Evolutionary conservation across 2,113 vertebrate genomes (phyloP), one percentile per base, ranked within the genome.

Genomic region (Columba janthina): DNA sequence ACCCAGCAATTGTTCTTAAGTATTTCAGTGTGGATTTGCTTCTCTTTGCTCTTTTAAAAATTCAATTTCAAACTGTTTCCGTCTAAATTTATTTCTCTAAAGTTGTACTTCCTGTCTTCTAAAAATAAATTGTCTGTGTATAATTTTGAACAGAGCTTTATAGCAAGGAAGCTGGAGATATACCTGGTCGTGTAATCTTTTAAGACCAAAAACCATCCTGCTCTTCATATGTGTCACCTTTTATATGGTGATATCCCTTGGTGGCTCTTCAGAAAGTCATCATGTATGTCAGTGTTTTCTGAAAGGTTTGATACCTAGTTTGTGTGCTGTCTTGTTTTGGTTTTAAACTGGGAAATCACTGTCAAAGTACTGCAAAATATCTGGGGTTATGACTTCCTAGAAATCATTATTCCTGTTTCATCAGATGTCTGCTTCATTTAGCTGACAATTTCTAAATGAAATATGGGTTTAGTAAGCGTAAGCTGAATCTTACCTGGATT

Each of bases 201-300:
- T 46, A 46, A 85, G 38, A 85, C n/a, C 9, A 46, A 44, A 85
- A 85, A 29, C 10, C 7, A 26, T 75, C 6, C 0, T 60, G 17
- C 8, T 64, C 9, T 72, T 92, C 48, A 6, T 56, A 0, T 46
- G 10, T 46, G 16, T 22, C 2, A 1, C 4, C 12, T 54, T 10
- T 40, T 60, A 1, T 34, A 29, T 0, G 0, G 2, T n/a, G 5
- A 17, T 65, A 34, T 61, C 42, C 31, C 7, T 2, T 48, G 29
- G 25, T 92, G 66, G 25, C 40, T 80, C 10, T 70, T 83, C 53
- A 26, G 38, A 6, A 13, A 20, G 9, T 25, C 62, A 46, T 28
- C 8, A 10, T 2, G 9, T 75, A 18, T 6, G 16, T 64, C 31
- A 15, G 15, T 56, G 36, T 54, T 7, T 78, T 58, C 25, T 42